These are phyloP conservation scores for Limanda limanda DNA, from an alignment of 2,113 vertebrate species.

Conservation along the genomic window DNA sequence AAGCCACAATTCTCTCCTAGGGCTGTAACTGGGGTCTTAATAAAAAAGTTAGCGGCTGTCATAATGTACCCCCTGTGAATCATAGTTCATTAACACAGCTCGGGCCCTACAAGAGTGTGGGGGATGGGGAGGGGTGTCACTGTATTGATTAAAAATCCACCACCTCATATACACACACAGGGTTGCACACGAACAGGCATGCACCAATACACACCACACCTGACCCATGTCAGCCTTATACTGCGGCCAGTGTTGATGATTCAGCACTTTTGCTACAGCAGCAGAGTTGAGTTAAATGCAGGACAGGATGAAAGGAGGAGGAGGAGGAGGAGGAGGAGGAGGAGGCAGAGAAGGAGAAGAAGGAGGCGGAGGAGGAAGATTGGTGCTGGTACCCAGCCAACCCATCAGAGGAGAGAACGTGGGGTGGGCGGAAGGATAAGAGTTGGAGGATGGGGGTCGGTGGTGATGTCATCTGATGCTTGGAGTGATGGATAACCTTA, in stretches of 20 bases:
- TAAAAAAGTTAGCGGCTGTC: slow-evolving; percentile 76
- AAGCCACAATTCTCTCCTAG: slow-evolving; percentile 50
- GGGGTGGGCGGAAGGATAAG: slow-evolving; percentile 61
- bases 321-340: slow-evolving; percentile 1
- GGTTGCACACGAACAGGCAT: slow-evolving; percentile 7
- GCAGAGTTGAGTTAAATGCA: slow-evolving; percentile 58
- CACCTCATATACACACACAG: slow-evolving; percentile 34
- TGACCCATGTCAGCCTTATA: slow-evolving; percentile 65
- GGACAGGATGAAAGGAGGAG: slow-evolving; percentile 35
- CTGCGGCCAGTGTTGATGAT: slow-evolving; percentile 65
- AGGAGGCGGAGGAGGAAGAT: slow-evolving; percentile 52
- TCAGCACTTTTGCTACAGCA: slow-evolving; percentile 71
- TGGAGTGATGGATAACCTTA: slow-evolving; percentile 75
- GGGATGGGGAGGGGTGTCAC: slow-evolving; percentile 36
- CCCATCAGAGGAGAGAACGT: slow-evolving; percentile 62
- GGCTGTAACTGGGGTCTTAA: slow-evolving; percentile 53
- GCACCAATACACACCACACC: slow-evolving; percentile 36
- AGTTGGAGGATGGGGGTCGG: slow-evolving; percentile 60
- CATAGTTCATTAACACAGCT: slow-evolving; percentile 76
- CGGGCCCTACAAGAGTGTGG: slow-evolving; percentile 53
- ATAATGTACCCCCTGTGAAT: slow-evolving; percentile 72
- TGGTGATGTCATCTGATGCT: slow-evolving; percentile 72
- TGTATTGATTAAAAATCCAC: slow-evolving; percentile 69
- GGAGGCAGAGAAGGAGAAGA: slow-evolving; percentile 26
- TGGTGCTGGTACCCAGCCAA: slow-evolving; percentile 64